A percentile compares a stretch with the other conserved stretches of the same genome.
phyloP scores from a whole-genome alignment of 2,797 vertebrate species.

The Bovichtus diacanthus region DNA sequence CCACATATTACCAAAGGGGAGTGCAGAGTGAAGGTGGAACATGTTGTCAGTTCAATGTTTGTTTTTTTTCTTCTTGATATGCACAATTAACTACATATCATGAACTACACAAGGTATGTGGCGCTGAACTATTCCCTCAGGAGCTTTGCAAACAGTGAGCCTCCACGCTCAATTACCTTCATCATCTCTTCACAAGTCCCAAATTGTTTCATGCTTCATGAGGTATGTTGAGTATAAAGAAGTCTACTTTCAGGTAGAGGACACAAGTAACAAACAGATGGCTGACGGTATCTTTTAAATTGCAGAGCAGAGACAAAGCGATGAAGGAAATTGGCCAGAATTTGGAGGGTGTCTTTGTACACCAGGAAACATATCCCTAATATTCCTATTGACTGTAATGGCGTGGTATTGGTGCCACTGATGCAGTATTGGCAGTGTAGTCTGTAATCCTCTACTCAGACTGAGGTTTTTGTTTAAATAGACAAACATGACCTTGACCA shows the following conservation, averaged over 20 bases:
- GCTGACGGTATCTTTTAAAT: constrained; percentile 4
- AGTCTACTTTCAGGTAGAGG: not conserved
- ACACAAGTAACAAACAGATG: not conserved
- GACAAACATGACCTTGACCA: constrained; percentile 2
- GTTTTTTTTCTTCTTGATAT: constrained; percentile 3
- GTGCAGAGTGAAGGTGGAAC: not conserved
- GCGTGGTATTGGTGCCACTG: too few species aligned
- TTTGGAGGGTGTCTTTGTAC: not conserved
- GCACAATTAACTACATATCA: constrained; percentile 31
- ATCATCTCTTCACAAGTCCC: constrained; percentile 1
- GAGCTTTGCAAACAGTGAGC: constrained; percentile 6
- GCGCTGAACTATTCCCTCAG: constrained; percentile 13
- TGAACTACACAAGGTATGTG: not conserved
- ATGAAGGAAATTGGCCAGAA: not conserved
- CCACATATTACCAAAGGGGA: not conserved
- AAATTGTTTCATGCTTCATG: not conserved
- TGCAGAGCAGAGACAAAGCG: not conserved
- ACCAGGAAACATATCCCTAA: not conserved
- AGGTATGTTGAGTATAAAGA: not conserved
- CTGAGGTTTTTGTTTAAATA: not conserved
- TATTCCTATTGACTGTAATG: constrained; percentile 12
- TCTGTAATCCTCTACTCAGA: constrained; percentile 1
- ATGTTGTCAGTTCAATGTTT: constrained; percentile 1
- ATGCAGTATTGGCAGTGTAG: too few species aligned
- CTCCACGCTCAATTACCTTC: constrained; percentile 4